These are phyloP conservation scores for Labroides dimidiatus DNA, from an alignment of 2,797 vertebrate species.

Conservation along the genomic window DNA sequence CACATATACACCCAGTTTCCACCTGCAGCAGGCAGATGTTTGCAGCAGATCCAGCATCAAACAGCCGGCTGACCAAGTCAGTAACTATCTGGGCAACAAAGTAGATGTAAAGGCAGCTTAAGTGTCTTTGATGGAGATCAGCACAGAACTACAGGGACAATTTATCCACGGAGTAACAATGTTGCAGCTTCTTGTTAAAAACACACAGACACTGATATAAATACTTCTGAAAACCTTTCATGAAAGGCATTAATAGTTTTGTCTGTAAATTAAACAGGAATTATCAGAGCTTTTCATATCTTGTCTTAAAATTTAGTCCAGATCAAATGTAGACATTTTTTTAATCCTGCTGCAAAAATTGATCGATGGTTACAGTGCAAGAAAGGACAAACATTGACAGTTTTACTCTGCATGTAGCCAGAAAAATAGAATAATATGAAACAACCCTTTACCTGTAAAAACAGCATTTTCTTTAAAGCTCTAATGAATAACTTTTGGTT, in stretches of 20 bases:
- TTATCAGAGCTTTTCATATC: no score
- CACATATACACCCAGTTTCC: constrained; percentile 1
- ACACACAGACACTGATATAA: no score
- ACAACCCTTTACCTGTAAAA: no score
- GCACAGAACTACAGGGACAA: not conserved
- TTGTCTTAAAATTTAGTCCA: not conserved
- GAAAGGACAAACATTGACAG: no score
- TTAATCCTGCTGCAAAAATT: not conserved
- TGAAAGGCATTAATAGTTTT: no score
- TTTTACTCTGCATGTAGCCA: not conserved
- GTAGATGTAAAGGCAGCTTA: not conserved
- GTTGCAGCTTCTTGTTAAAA: not conserved
- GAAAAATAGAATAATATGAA: constrained; percentile 1
- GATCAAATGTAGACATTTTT: not conserved
- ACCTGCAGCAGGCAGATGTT: constrained; percentile 16
- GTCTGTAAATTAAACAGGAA: not conserved
- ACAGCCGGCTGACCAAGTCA: not conserved
- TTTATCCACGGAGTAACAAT: not conserved
- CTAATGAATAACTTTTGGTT: no score
- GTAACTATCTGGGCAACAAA: not conserved
- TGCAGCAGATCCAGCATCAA: not conserved
- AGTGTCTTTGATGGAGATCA: not conserved
- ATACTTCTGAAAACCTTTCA: not conserved
- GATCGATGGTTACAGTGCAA: no score
- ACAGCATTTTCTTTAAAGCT: no score